phyloP scores from a whole-genome alignment of 2,113 vertebrate species.

The Sinocyclocheilus maitianheensis region DNA sequence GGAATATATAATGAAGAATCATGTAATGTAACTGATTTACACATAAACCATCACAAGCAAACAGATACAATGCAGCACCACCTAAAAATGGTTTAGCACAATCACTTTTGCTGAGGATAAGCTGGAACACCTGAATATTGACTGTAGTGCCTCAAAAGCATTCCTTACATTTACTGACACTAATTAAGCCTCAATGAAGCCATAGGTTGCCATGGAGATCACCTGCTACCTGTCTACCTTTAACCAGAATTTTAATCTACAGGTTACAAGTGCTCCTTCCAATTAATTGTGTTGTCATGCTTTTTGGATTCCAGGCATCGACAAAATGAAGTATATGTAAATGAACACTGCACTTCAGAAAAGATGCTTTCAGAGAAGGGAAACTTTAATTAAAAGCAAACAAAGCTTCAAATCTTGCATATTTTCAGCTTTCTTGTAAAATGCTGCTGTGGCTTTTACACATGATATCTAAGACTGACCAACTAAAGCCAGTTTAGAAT shows the following conservation, averaged over 20 bases:
- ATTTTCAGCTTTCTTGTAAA: neutral
- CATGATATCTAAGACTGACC: neutral
- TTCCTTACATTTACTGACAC: constrained; percentile 79
- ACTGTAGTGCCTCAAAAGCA: constrained; percentile 51
- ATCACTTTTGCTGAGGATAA: constrained; percentile 35
- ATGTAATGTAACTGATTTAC: neutral
- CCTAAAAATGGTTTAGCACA: constrained; percentile 44
- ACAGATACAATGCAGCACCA: neutral
- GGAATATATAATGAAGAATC: too few species aligned
- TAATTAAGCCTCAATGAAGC: constrained; percentile 78
- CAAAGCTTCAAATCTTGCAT: constrained; percentile 72
- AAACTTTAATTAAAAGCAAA: constrained; percentile 90
- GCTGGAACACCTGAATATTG: constrained; percentile 34
- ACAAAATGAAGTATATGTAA: constrained; percentile 83
- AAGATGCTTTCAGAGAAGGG: constrained; percentile 83
- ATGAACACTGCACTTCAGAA: constrained; percentile 84
- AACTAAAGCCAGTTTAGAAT: neutral
- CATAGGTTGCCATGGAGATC: constrained; percentile 83
- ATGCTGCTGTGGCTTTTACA: neutral
- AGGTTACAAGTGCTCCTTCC: constrained; percentile 84
- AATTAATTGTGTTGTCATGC: constrained; percentile 88
- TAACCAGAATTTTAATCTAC: constrained; percentile 84
- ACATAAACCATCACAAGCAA: neutral
- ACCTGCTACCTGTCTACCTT: constrained; percentile 85
- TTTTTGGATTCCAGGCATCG: constrained; percentile 71